A percentile compares a stretch with the other conserved stretches of the same genome.
These are phyloP conservation scores for Xestia xanthographa DNA, from an alignment of 2,888 invertebrate species.

Conservation along the genomic window DNA sequence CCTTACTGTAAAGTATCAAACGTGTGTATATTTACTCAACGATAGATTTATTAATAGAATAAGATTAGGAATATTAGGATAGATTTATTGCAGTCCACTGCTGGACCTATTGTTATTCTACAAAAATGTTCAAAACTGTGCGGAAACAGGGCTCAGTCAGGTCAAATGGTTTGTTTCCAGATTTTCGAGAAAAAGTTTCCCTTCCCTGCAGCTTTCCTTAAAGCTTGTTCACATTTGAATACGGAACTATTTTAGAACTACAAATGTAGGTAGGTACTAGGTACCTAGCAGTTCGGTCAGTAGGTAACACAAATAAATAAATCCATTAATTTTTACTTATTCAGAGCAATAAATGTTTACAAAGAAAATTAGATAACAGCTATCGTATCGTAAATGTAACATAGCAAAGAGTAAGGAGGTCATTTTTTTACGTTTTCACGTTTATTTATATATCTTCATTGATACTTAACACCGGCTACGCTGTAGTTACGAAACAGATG, in stretches of 20 bases:
- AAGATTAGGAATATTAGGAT: background rate
- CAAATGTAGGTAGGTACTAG: too few species aligned
- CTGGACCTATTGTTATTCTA: too few species aligned
- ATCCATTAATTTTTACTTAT: background rate
- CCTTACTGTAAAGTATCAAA: background rate
- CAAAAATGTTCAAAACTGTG: too few species aligned
- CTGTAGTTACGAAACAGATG: conserved; percentile 54
- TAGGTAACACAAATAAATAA: background rate
- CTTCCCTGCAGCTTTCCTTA: background rate
- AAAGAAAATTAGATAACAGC: background rate
- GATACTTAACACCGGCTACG: conserved; percentile 50
- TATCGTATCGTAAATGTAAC: background rate
- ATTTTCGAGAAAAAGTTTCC: background rate
- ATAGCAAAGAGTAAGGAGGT: background rate
- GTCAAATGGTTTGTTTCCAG: too few species aligned
- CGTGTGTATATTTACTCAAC: background rate
- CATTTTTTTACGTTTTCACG: background rate
- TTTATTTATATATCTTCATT: conserved; percentile 47
- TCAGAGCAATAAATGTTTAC: background rate
- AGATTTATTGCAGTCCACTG: background rate
- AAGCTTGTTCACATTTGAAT: too few species aligned
- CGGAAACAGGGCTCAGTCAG: too few species aligned
- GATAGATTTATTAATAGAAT: background rate
- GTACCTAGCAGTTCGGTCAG: too few species aligned
- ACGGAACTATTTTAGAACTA: background rate